These are phyloP conservation scores for Pteruthius melanotis DNA, from an alignment of 2,113 vertebrate genomes.

Conservation along the genomic window DNA sequence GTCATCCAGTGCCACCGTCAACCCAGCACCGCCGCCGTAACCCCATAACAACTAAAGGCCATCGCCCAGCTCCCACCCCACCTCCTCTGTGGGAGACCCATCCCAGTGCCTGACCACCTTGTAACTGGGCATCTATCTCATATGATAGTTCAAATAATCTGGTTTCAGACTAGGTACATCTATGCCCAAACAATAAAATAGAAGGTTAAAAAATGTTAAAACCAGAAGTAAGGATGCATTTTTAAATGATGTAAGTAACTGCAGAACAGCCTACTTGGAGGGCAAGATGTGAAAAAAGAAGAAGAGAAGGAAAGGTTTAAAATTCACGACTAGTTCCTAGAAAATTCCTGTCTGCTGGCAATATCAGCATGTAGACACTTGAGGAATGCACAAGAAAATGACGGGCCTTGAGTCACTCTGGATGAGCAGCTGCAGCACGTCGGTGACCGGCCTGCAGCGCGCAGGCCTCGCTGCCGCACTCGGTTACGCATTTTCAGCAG, in stretches of 20 bases:
- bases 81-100: rapidly evolving
- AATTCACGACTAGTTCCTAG: neutral
- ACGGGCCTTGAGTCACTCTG: neutral
- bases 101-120: neutral
- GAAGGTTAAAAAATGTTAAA: neutral
- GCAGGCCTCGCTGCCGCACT: rapidly evolving
- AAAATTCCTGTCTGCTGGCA: neutral
- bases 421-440: neutral
- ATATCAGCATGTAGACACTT: no score
- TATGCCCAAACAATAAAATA: no score
- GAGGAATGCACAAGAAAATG: neutral
- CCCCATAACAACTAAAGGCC: neutral
- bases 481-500: neutral
- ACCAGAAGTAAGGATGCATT: neutral
- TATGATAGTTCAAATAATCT: neutral
- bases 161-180: no score
- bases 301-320: neutral
- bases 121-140: rapidly evolving
- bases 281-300: neutral
- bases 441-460: neutral
- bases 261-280: neutral
- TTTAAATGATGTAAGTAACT: neutral
- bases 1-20: rapidly evolving
- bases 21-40: neutral
- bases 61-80: no score